Base-by-base conservation (phyloP, 2,888 invertebrate species). In the Eupithecia dodoneata region DNA sequence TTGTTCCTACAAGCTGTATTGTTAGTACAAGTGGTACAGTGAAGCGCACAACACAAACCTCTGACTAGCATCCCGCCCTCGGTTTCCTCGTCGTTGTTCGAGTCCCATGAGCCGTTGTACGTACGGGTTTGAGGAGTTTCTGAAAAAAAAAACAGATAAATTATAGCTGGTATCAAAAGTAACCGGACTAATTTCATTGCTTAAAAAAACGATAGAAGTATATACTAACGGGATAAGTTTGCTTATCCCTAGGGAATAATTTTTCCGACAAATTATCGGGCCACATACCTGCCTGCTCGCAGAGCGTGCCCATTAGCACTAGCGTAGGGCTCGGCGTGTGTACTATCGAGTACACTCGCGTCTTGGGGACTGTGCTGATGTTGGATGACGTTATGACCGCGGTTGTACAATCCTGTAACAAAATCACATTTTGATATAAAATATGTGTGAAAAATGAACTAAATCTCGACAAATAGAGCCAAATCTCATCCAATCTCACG, bases 371-470 rank as follows among this genome's bases (percentile, higher is more conserved):
- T 72, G 97, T 97, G 89, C 97, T 97, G 80, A 98, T 97, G 87
- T 97, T 98, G 79, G 98, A 98, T 83, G 97, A 97, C 2, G 98
- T 97, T 78, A 97, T 97, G 73, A 98, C 97, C 84, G 98, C 97
- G 90, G 97, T 96, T 59, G 97, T 96, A 90, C 97, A 97, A 85
- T 97, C 97, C 97, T 98, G 92, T 71, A 72, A 67, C 10, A 72
- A 69, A 52, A 65, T 13, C 2, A 18, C 30, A 63, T 7, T 63
- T 18, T 3, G 47, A 47, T 10, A 52, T 15, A 15, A 52, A 52
- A 15, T 3, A 47, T 47, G 10, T 3, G 6, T 3, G 10, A 12
- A 47, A 47, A 47, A 12, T 47, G 2, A 12, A 30, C 0, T 1
- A 30, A 30, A 30, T 30, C 30, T 30, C 30, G 30, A 30, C 30